These are phyloP conservation scores for Ceratina calcarata DNA, from an alignment of 1,140 invertebrate genomes.

Conservation along the genomic window DNA sequence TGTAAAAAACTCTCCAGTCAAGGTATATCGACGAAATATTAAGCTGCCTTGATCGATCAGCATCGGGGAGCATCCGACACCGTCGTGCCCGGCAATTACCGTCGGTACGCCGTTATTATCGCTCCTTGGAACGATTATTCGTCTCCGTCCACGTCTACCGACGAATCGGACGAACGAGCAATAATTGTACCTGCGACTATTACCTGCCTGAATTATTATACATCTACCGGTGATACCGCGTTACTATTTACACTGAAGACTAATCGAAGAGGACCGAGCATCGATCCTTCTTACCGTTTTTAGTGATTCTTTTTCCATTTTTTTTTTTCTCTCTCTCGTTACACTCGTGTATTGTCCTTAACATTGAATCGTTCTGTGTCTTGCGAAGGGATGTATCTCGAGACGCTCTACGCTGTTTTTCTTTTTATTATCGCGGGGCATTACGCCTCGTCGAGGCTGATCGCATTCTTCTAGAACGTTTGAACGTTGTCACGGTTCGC, in stretches of 20 bases:
- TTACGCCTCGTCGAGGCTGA: slow-evolving; percentile 51
- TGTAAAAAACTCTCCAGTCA: slow-evolving; percentile 2
- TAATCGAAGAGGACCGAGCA: slow-evolving; percentile 32
- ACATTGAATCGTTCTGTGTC: background rate
- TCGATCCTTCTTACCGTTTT: background rate
- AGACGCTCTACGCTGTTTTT: slow-evolving; percentile 28
- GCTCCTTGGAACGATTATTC: slow-evolving; percentile 47
- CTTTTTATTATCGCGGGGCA: slow-evolving; percentile 19
- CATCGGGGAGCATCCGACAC: slow-evolving; percentile 36
- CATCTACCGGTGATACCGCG: slow-evolving; percentile 41
- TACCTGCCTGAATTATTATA: slow-evolving; percentile 31
- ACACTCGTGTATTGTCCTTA: background rate
- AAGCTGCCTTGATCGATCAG: slow-evolving; percentile 46
- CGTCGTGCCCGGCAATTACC: slow-evolving; percentile 36
- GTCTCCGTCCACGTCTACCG: slow-evolving; percentile 27
- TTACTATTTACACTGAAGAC: slow-evolving; percentile 40
- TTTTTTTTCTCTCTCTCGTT: background rate
- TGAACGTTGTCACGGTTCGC: slow-evolving; percentile 27
- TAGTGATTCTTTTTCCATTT: background rate
- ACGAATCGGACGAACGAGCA: slow-evolving; percentile 53
- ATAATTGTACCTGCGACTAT: slow-evolving; percentile 49
- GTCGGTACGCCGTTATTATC: slow-evolving; percentile 50
- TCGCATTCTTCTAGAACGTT: slow-evolving; percentile 39
- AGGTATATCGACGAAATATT: slow-evolving; percentile 55
- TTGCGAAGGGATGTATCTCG: slow-evolving; percentile 29